Conservation (phyloP, 64 coral and sea anemone species). For the Actinia equina region DNA sequence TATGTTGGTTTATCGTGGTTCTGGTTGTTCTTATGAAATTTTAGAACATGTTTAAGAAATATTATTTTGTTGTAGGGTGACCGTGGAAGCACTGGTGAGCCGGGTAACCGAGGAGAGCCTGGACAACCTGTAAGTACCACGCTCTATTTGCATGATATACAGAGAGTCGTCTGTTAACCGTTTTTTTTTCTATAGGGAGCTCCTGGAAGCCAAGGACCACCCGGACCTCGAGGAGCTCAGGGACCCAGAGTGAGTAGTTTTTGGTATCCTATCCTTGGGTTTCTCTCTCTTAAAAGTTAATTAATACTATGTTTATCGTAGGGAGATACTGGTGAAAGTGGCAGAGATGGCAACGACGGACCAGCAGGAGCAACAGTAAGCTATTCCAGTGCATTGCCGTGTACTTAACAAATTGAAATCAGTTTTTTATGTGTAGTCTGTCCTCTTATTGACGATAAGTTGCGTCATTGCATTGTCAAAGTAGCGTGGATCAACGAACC, state of each 20-base stretch:
- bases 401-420: too few relatives aligned
- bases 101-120: conserved; percentile 24
- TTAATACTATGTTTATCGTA: not conserved
- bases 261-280: too few relatives aligned
- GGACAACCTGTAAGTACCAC: conserved; percentile 34
- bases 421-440: too few relatives aligned
- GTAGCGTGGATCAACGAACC: too few relatives aligned
- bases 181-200: conserved; percentile 18
- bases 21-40: not conserved
- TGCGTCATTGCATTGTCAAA: too few relatives aligned
- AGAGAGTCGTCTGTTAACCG: not conserved
- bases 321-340: not conserved
- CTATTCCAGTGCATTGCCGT: not conserved
- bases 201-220: conserved; percentile 19
- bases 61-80: not conserved
- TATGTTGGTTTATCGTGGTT: not conserved
- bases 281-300: not conserved
- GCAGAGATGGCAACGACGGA: conserved; percentile 15
- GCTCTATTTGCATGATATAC: not conserved
- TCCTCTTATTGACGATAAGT: too few relatives aligned
- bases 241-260: conserved; percentile 15
- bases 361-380: not conserved
- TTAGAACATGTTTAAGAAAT: not conserved
- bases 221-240: conserved; percentile 3
- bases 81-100: not conserved